Base-by-base conservation (phyloP, 2,797 vertebrate genomes). In the Sebastolobus alascanus region DNA sequence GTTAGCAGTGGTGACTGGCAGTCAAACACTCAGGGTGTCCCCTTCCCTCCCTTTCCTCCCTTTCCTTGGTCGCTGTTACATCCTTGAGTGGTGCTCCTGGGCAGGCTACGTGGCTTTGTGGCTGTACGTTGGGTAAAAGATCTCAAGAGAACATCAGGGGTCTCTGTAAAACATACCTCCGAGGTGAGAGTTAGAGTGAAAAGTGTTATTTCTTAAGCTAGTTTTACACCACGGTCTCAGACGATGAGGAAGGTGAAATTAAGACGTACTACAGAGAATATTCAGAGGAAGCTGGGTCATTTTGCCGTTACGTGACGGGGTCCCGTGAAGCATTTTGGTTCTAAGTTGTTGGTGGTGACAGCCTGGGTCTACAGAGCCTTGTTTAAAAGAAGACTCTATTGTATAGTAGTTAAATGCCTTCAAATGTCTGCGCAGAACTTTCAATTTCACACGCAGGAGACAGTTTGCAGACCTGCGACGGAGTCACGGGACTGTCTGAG, bases 1-100 rank as follows among this genome's bases (percentile, higher is more conserved):
- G 90, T 94, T 94, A 92, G 91, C 90, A 91, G 92, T 90, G 93
- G 94, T 94, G 95, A 96, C 95, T 94, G 96, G 93, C 89, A 77
- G 95, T 95, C 90, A 95, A 95, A 96, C 95, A 91, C 94, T 90
- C 55, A 4, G 75, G 71, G 25, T 73, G 84, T 27, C 27, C 37
- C 37, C 43, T 12, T 27, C 16, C n/a, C 54, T 14, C 8, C 37
- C 14, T 14, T 40, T 5, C 40, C 68, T 20, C 14, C 66, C 55
- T 8, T 46, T 7, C 40, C 14, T 50, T 14, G 22, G 67, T 84
- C 67, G 37, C 60, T 75, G 71, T 87, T 79, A 43, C 70, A 52
- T 75, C 31, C 5, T 33, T 8, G 58, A 11, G 66, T n/a, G 52
- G 46, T 37, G 63, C 63, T 84, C 35, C 54, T 22, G 25, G 2